Conservation (phyloP, 2,113 vertebrate species). For the Ramphastos sulfuratus region DNA sequence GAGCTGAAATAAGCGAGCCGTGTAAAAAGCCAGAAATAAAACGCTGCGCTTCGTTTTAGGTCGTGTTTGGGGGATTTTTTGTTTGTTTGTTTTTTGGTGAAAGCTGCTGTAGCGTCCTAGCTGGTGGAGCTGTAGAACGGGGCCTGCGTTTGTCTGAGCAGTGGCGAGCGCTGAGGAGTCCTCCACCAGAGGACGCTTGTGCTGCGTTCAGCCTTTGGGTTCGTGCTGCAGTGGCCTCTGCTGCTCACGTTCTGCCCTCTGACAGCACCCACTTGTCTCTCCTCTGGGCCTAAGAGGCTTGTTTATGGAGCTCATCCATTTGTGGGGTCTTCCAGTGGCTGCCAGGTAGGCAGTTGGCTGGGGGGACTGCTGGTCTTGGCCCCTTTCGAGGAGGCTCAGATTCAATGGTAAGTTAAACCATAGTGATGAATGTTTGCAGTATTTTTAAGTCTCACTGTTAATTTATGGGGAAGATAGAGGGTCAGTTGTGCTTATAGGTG, state of each 20-base stretch:
- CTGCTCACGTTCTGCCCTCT: rapidly evolving
- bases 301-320: rapidly evolving
- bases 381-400: background rate
- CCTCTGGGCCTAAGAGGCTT: rapidly evolving
- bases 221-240: background rate
- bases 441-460: background rate
- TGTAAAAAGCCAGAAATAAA: background rate
- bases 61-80: background rate
- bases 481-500: background rate
- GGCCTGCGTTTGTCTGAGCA: background rate
- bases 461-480: background rate
- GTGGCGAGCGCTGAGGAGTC: background rate
- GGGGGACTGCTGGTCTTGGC: background rate
- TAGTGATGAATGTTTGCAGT: rapidly evolving
- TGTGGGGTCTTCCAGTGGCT: rapidly evolving
- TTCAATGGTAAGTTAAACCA: background rate
- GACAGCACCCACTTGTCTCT: rapidly evolving
- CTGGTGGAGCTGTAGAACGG: rapidly evolving
- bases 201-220: too few species aligned
- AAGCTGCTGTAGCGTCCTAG: rapidly evolving
- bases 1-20: background rate
- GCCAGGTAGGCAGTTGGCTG: background rate
- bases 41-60: background rate
- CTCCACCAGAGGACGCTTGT: background rate
- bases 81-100: too few species aligned